Evolutionary conservation across 2,888 invertebrate genomes (phyloP).

Genomic region (Lampropteryx suffumata): DNA sequence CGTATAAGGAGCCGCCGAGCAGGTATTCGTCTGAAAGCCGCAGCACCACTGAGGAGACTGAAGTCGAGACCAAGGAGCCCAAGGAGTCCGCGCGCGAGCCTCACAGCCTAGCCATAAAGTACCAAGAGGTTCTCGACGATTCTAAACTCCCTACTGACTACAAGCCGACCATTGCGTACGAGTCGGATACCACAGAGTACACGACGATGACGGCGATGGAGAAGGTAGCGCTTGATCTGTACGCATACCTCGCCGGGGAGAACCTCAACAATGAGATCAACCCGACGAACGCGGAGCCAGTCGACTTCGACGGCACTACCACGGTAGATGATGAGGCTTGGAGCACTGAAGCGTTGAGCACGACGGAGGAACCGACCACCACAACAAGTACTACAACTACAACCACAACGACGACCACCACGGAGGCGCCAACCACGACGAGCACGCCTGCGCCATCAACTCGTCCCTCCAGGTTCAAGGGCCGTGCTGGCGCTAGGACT

Average conservation of each 20-base stretch:
- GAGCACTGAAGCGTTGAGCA: slow-evolving; percentile 73
- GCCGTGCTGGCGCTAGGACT: slow-evolving; percentile 67
- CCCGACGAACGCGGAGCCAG: slow-evolving; percentile 55
- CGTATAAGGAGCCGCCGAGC: slow-evolving; percentile 74
- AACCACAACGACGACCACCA: slow-evolving; percentile 82
- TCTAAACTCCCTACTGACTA: slow-evolving; percentile 70
- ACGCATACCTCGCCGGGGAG: slow-evolving; percentile 88
- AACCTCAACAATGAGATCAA: slow-evolving; percentile 84
- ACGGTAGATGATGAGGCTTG: slow-evolving; percentile 58
- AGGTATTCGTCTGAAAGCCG: slow-evolving; percentile 75
- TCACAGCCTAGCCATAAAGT: slow-evolving; percentile 68
- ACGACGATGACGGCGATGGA: slow-evolving; percentile 88
- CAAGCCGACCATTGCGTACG: slow-evolving; percentile 67
- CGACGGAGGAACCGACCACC: slow-evolving; percentile 77
- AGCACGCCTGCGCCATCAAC: slow-evolving; percentile 69
- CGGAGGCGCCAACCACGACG: slow-evolving; percentile 77
- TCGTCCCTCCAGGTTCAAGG: slow-evolving; percentile 72
- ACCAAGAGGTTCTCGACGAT: slow-evolving; percentile 71
- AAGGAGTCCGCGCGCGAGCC: slow-evolving; percentile 66
- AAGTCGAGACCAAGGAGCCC: slow-evolving; percentile 59
- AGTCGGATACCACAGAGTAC: slow-evolving; percentile 82
- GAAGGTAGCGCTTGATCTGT: slow-evolving; percentile 91
- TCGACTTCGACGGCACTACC: slow-evolving; percentile 63
- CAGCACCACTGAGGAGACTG: slow-evolving; percentile 81
- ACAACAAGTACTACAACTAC: slow-evolving; percentile 82